Evolutionary conservation across 1,140 invertebrate genomes (phyloP).

Genomic region (Pissodes strobi): DNA sequence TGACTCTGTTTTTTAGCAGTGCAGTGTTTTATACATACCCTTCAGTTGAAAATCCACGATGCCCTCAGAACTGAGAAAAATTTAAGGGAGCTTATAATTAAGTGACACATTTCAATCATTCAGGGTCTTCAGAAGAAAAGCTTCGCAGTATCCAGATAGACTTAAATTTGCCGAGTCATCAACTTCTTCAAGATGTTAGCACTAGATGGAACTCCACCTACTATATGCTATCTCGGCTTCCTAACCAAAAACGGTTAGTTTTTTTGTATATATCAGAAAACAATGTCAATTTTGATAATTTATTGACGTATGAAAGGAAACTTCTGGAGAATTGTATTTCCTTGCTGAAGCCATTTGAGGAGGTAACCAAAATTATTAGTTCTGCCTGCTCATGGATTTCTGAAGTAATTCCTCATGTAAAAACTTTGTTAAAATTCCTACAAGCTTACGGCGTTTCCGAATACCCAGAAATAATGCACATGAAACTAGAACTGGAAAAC

Average conservation of each 20-base stretch:
- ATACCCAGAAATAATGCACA: background rate
- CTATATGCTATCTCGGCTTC: constrained; percentile 26
- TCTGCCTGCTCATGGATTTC: constrained; percentile 19
- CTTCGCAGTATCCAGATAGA: no score
- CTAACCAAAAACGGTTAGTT: constrained; percentile 24
- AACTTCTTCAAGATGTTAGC: constrained; percentile 29
- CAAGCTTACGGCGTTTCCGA: constrained; percentile 4
- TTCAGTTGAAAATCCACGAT: no score
- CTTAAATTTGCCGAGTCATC: background rate
- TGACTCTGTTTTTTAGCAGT: no score
- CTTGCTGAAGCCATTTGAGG: constrained; percentile 34
- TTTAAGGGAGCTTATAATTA: no score
- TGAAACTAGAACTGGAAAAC: constrained; percentile 11
- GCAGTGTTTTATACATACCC: no score
- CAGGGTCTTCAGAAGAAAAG: no score
- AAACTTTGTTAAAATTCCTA: constrained; percentile 12
- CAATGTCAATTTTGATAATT: constrained; percentile 5
- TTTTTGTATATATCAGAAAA: constrained; percentile 17
- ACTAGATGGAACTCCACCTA: constrained; percentile 34
- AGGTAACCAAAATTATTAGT: constrained; percentile 36
- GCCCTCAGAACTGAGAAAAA: no score
- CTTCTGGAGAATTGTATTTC: constrained; percentile 21
- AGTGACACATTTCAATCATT: no score
- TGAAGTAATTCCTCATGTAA: constrained; percentile 29
- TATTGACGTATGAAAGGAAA: constrained; percentile 17